Evolutionary conservation across 2,888 invertebrate genomes (phyloP).

Genomic region (Drosophila maculinotata): DNA sequence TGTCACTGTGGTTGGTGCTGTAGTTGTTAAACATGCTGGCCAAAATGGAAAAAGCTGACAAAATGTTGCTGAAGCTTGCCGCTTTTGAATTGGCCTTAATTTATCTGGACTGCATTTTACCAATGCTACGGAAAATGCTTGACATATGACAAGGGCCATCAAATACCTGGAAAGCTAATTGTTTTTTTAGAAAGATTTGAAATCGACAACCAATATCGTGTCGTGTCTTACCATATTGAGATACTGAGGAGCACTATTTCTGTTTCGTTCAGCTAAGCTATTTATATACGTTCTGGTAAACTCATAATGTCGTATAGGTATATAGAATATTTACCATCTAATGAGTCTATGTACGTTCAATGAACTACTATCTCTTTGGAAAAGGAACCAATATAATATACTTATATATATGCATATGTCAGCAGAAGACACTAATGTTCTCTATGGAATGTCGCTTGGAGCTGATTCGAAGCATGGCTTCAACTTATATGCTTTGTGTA

Average conservation of each 20-base stretch:
- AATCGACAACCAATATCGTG: not conserved
- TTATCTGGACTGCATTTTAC: not conserved
- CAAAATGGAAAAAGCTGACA: conserved; percentile 3
- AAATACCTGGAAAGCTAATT: conserved; percentile 7
- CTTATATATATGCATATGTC: too few species aligned
- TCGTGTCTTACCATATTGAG: conserved; percentile 11
- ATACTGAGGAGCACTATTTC: not conserved
- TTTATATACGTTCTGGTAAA: not conserved
- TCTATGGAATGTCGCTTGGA: not conserved
- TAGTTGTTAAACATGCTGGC: conserved; percentile 3
- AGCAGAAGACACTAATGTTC: not conserved
- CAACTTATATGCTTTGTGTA: too few species aligned
- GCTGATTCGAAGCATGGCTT: not conserved
- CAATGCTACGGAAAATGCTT: not conserved
- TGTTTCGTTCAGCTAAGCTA: not conserved
- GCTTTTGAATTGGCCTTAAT: not conserved
- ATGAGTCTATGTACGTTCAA: not conserved
- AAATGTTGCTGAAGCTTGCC: not conserved
- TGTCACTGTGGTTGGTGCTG: not conserved
- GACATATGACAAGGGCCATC: conserved; percentile 3
- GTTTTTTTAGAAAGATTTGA: not conserved
- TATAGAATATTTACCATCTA: not conserved
- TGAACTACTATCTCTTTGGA: not conserved
- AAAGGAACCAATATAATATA: not conserved
- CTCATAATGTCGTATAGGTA: not conserved